phyloP scores from a whole-genome alignment of 1,140 invertebrate species.

The Drosophila sulfurigaster region DNA sequence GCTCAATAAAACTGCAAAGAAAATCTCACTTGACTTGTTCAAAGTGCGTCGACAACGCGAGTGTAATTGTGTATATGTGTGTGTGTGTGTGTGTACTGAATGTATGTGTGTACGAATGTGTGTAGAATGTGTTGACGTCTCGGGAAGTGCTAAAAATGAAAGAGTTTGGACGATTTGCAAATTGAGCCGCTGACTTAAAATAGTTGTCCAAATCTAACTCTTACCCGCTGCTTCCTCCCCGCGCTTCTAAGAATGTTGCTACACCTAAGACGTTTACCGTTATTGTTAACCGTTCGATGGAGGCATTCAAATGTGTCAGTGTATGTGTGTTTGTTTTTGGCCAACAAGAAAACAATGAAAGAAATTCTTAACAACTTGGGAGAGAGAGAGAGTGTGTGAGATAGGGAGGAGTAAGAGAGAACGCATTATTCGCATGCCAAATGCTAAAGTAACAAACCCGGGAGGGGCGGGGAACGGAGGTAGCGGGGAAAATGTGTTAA shows the following conservation, averaged over 20 bases:
- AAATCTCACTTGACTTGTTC: conserved; percentile 75
- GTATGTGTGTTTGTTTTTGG: conserved; percentile 57
- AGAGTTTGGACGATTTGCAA: conserved; percentile 62
- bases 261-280: conserved; percentile 54
- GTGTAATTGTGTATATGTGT: conserved; percentile 26
- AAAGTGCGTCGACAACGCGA: background rate
- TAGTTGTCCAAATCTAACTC: conserved; percentile 29
- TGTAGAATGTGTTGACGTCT: conserved; percentile 28
- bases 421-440: conserved; percentile 62
- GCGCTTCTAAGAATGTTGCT: conserved; percentile 7
- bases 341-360: conserved; percentile 50
- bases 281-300: conserved; percentile 56
- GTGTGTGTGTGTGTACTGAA: conserved; percentile 27
- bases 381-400: background rate
- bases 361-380: conserved; percentile 61
- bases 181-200: conserved; percentile 32
- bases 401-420: background rate
- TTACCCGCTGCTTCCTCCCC: background rate
- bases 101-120: conserved; percentile 29
- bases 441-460: background rate
- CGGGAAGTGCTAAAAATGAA: conserved; percentile 78
- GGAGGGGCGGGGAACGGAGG: conserved; percentile 5
- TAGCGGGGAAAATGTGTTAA: conserved; percentile 20
- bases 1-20: conserved; percentile 22
- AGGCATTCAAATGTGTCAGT: conserved; percentile 19